Base-by-base conservation (phyloP, 2,113 vertebrate species). In the Tragelaphus imberbis region DNA sequence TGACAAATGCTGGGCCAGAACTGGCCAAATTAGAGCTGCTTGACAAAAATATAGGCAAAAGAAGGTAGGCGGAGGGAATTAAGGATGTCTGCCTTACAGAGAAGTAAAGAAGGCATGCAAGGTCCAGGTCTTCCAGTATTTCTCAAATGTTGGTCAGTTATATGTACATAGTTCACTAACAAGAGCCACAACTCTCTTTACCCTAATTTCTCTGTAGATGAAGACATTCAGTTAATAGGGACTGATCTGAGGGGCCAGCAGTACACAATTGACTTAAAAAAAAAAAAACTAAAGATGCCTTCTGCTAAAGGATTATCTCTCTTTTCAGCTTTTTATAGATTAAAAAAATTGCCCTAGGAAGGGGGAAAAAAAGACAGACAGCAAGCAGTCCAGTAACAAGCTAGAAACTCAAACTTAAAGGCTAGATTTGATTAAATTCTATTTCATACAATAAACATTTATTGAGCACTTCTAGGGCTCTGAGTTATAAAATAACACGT, bases 211-310 rank as follows among this genome's bases (percentile, higher is more conserved):
- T 92, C 61, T 95, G 30, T 56, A 90, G 40, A 85, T 85, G 75
- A 97, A 95, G 89, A 63, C 56, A 63, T 94, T 95, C 30, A 7
- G 23, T 94, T 94, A 93, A 68, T 28, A 85, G 10, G 79, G 36
- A 92, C 47, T 92, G 85, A 86, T 63, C 36, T 71, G 47, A 84
- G 25, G 25, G 14, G 6, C 36, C 33, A 49, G 11, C 16, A 65
- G 30, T 65, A 61, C 51, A 91, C 2, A 40, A 55, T 5, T 90
- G 44, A 85, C n/a, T 51, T 87, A 44, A 71, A 55, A 6, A 59
- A 59, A n/a, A 40, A 6, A 55, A 49, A 58, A 92, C 71, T 77
- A 28, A 88, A 80, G 36, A 81, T 84, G 44, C 49, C 3, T 91
- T 96, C 55, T 95, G 51, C n/a, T 88, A 91, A 94, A 93, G 14